These are phyloP conservation scores for Rapana venosa DNA, from an alignment of 2,888 invertebrate genomes.

Conservation along the genomic window DNA sequence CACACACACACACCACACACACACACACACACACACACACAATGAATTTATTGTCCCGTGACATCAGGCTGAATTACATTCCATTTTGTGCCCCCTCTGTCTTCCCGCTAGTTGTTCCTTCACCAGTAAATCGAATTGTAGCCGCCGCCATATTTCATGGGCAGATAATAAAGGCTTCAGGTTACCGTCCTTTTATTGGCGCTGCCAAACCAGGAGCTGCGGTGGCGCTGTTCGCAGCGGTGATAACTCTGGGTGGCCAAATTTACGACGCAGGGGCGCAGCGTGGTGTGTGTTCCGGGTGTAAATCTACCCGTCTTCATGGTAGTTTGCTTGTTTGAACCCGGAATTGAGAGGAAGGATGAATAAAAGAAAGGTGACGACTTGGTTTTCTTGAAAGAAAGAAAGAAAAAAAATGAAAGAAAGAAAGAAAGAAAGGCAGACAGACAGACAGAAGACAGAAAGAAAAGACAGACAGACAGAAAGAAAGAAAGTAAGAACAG, in stretches of 20 bases:
- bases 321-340: not conserved
- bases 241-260: slow-evolving; percentile 21
- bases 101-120: not conserved
- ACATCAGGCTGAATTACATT: slow-evolving; percentile 19
- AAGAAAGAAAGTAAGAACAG: not conserved
- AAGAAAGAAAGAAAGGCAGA: not conserved
- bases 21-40: not conserved
- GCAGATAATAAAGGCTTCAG: slow-evolving; percentile 43
- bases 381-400: not conserved
- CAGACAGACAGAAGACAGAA: no score
- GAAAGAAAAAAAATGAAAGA: not conserved
- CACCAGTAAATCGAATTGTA: not conserved
- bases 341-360: not conserved
- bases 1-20: not conserved
- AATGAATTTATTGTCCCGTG: not conserved
- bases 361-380: not conserved
- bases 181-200: slow-evolving; percentile 30
- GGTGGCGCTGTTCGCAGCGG: not conserved
- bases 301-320: slow-evolving; percentile 25
- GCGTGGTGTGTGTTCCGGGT: slow-evolving; percentile 6
- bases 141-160: slow-evolving; percentile 36
- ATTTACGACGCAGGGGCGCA: slow-evolving; percentile 11
- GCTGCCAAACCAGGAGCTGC: slow-evolving; percentile 7
- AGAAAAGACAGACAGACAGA: no score
- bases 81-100: slow-evolving; percentile 1